Base-by-base conservation (phyloP, 1,140 invertebrate species). In the Orchestia grillus region DNA sequence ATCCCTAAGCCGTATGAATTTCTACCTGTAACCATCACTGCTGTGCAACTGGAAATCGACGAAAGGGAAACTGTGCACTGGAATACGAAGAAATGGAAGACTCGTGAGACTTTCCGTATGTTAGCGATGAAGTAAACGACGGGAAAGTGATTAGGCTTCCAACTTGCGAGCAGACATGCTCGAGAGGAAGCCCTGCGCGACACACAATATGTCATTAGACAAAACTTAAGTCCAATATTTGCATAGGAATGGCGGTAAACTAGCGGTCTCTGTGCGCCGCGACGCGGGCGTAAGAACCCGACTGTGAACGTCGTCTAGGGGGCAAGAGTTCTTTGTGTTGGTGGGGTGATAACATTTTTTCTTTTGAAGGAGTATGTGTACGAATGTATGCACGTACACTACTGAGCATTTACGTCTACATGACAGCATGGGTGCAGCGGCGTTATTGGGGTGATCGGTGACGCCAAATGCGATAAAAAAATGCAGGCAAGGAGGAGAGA, bases 211-310 rank as follows among this genome's bases (percentile, higher is more conserved):
- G 92, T 94, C 92, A 94, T 94, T 94, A 94, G 44, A 44, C 6
- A 40, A n/a, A 94, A 16, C 92, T 94, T 94, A 45, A 45, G 43
- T 94, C 92, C 36, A 94, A 94, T 94, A 94, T 94, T 94, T 94
- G 92, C 92, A 94, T 94, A 94, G 92, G 92, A 94, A 94, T 94
- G 92, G 40, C 92, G 92, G 92, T 40, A 94, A 94, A 94, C 92
- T 94, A 44, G 19, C 44, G 44, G 92, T 47, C 92, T 77, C 62
- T 77, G 1, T 77, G 62, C 36, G 62, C 62, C 62, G 11, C 62
- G 62, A 36, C 62, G 36, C 19, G 62, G 11, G 28, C 11, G 62
- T 77, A 15, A 19, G 62, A 77, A 36, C 15, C 62, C 15, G 28
- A 77, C 62, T 77, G 15, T 77, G 28, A 77, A 77, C 62, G 62